phyloP scores from a whole-genome alignment of 2,888 invertebrate genomes.

The Agriopis leucophaearia region DNA sequence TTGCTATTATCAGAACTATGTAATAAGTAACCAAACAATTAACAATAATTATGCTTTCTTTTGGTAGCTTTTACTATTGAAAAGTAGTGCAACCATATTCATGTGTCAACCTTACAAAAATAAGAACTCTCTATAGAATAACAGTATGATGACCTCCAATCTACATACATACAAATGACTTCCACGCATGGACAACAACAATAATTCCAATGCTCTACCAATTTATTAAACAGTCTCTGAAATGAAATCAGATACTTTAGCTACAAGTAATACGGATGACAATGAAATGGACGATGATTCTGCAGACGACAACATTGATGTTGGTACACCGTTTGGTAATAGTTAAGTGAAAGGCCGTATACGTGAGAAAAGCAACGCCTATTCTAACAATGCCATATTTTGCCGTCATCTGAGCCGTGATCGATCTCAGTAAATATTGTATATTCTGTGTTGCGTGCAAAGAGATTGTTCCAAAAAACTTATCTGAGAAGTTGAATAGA shows the following conservation, averaged over 20 bases:
- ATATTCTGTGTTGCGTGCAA: conserved; percentile 68
- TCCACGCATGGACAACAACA: conserved; percentile 81
- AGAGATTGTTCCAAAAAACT: conserved; percentile 56
- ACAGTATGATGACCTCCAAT: conserved; percentile 83
- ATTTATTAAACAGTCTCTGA: conserved; percentile 38
- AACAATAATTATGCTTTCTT: conserved; percentile 49
- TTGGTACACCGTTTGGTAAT: conserved; percentile 74
- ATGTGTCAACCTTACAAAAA: conserved; percentile 70
- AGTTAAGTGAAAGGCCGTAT: conserved; percentile 82
- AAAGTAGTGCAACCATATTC: conserved; percentile 67
- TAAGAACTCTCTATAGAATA: conserved; percentile 70
- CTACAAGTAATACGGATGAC: conserved; percentile 54
- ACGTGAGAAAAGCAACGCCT: conserved; percentile 84
- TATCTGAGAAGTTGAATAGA: neutral
- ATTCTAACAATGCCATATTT: conserved; percentile 83
- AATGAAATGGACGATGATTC: conserved; percentile 44
- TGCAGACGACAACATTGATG: conserved; percentile 34
- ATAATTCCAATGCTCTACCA: conserved; percentile 72
- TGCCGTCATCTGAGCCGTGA: conserved; percentile 79
- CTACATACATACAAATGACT: conserved; percentile 83
- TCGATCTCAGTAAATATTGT: conserved; percentile 82
- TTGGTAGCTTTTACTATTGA: conserved; percentile 50
- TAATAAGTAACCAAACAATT: conserved; percentile 26
- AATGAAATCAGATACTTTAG: conserved; percentile 40
- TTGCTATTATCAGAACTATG: conserved; percentile 2